Evolutionary conservation across 2,113 vertebrate genomes (phyloP).

Genomic region (Larimichthys crocea): DNA sequence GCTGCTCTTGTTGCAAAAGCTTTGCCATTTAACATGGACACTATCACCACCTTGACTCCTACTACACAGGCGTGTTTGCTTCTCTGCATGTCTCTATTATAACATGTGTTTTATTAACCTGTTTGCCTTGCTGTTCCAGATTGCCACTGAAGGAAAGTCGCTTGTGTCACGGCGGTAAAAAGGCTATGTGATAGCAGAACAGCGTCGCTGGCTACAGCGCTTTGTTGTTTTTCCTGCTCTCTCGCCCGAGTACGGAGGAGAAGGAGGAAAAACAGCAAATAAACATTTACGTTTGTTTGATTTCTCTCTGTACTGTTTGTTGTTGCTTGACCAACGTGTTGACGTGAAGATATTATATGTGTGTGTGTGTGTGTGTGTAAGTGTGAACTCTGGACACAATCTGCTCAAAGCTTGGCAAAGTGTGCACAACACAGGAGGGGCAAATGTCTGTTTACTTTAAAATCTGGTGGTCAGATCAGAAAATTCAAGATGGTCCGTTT

Average conservation of each 20-base stretch:
- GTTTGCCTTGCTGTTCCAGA: slow-evolving; percentile 99
- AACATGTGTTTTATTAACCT: slow-evolving; percentile 89
- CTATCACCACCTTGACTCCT: slow-evolving; percentile 36
- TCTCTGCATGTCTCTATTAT: slow-evolving; percentile 64
- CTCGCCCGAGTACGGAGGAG: slow-evolving; percentile 31
- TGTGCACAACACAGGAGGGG: slow-evolving; percentile 45
- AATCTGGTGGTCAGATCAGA: not conserved
- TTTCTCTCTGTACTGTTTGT: slow-evolving; percentile 56
- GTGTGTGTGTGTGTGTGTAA: slow-evolving; percentile 36
- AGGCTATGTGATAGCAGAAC: slow-evolving; percentile 80
- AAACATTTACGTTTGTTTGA: slow-evolving; percentile 47
- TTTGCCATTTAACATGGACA: slow-evolving; percentile 32
- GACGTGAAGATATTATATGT: slow-evolving; percentile 34
- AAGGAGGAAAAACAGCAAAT: slow-evolving; percentile 58
- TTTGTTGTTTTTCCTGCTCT: slow-evolving; percentile 57
- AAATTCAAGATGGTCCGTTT: not conserved
- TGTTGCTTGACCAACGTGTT: slow-evolving; percentile 58
- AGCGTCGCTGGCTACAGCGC: slow-evolving; percentile 49
- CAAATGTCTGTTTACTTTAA: slow-evolving; percentile 1
- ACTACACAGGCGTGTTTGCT: slow-evolving; percentile 53
- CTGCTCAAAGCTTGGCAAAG: slow-evolving; percentile 80
- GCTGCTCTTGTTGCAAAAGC: slow-evolving; percentile 46
- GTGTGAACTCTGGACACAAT: slow-evolving; percentile 84
- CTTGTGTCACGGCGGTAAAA: slow-evolving; percentile 78
- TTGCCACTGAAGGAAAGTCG: slow-evolving; percentile 86